Conservation (phyloP, 53 echinoderm and acorn worm species). For the Antedon mediterranea region DNA sequence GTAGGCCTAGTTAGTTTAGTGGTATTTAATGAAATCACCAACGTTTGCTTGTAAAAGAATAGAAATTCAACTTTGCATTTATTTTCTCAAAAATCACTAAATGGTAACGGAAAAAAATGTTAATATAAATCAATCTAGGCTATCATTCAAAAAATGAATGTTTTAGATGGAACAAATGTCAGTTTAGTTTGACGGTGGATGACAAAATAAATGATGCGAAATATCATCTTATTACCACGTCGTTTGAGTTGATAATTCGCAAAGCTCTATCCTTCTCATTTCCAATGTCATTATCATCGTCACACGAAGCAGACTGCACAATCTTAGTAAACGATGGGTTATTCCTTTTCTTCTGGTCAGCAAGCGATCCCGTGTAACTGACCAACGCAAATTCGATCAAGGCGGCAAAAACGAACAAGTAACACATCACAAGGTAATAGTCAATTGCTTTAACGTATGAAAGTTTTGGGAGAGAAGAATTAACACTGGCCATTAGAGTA, state of each 20-base stretch:
- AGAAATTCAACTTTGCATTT: too few relatives aligned
- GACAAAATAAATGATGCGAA: too few relatives aligned
- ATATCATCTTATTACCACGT: not conserved
- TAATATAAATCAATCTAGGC: not conserved
- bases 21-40: too few relatives aligned
- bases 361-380: constrained; percentile 20
- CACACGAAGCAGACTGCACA: not conserved
- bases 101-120: not conserved
- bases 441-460: constrained; percentile 61
- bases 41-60: too few relatives aligned
- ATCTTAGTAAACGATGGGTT: not conserved
- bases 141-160: too few relatives aligned
- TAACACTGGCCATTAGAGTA: constrained; percentile 59
- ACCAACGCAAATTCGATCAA: constrained; percentile 70
- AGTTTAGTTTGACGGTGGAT: not conserved
- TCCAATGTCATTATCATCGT: not conserved
- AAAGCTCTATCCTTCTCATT: not conserved
- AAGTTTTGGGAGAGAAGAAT: constrained; percentile 52
- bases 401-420: constrained; percentile 79
- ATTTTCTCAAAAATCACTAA: too few relatives aligned
- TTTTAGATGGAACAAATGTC: not conserved
- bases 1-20: too few relatives aligned
- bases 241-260: not conserved
- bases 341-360: not conserved
- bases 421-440: constrained; percentile 37